Base-by-base conservation (phyloP, 2,888 invertebrate species). In the Euplexia lucipara region DNA sequence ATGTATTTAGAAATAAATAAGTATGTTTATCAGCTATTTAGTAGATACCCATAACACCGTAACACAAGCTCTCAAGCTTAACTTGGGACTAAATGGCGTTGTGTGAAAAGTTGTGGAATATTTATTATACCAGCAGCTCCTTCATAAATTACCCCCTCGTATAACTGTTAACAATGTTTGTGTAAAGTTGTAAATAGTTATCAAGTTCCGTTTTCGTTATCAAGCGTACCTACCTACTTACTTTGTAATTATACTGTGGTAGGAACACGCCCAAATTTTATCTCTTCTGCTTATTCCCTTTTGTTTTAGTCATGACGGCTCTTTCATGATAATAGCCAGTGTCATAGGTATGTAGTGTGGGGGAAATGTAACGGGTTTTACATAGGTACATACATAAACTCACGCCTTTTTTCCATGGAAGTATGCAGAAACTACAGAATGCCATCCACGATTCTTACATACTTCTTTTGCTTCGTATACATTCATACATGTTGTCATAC, bases 151-250 rank as follows among this genome's bases (percentile, higher is more conserved):
- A 48, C 9, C 20, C 14, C 18, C 20, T 22, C 20, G n/a, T 34
- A 48, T 42, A 47, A 53, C 32, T 22, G 51, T 70, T 66, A 49
- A 48, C 51, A 41, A 49, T 70, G 70, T 54, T 62, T 54, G 42
- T 54, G 16, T 56, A 1, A 53, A 53, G 32, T 45, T 73, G 44
- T 54, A 32, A 35, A 34, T 37, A 7, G 8, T 20, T 73, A 73
- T 73, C 72, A 51, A 2, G 71, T 73, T 73, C 71, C 71, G 77
- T 45, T 63, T 22, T n/a, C 26, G 32, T 47, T 73, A 73, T 73
- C 72, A 20, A 10, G 2, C 35, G 30, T 35, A 49, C 20, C 1
- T 53, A 37, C 20, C n/a, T n/a, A n/a, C n/a, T n/a, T n/a, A n/a
- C n/a, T n/a, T n/a, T n/a, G n/a, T 12, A 14, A 37, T 22, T 44